Evolutionary conservation across 2,797 vertebrate species (phyloP), one percentile per base, ranked within the genome.

Genomic region (Sebastes taczanowskii): DNA sequence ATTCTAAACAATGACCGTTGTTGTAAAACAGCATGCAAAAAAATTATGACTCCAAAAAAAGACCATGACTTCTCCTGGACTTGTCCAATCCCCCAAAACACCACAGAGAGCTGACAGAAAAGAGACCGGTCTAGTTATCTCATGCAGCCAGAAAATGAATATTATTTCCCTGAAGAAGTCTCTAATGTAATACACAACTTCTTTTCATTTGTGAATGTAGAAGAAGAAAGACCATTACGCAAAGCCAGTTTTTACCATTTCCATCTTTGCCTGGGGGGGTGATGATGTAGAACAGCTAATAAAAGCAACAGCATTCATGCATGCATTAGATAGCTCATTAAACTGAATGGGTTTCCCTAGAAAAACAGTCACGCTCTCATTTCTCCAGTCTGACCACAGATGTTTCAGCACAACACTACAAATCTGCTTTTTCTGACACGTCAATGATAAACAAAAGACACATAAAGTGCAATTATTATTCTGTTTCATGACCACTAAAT

Each of bases 231-330:
- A 53, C 5, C 25, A 74, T 30, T 27, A 13, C 23, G 25, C 22
- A 63, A 22, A 55, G 0, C 13, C 4, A 16, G 46, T 66, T 35
- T 77, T 69, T 64, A 71, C 61, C 65, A 46, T 86, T 76, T 81
- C 34, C 75, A 68, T 68, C 10, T 65, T 59, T 60, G 77, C 79
- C 82, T 11, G 9, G 14, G 78, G 86, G 77, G 23, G n/a, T 16
- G 66, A 64, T 63, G 70, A 87, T 86, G 65, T 70, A 74, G 32
- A 81, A 55, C 18, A 60, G 67, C 86, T 85, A 84, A 88, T 83
- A 86, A 83, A 84, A 88, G 84, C 59, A 49, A 34, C 61, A 61
- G 69, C 25, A 29, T 62, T 75, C 67, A 67, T 80, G 66, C 67
- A 67, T 80, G 58, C 68, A 32, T 71, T 74, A 59, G 20, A 63